Evolutionary conservation across 2,797 vertebrate species (phyloP), one percentile per base, ranked within the genome.

Genomic region (Eremophila alpestris): DNA sequence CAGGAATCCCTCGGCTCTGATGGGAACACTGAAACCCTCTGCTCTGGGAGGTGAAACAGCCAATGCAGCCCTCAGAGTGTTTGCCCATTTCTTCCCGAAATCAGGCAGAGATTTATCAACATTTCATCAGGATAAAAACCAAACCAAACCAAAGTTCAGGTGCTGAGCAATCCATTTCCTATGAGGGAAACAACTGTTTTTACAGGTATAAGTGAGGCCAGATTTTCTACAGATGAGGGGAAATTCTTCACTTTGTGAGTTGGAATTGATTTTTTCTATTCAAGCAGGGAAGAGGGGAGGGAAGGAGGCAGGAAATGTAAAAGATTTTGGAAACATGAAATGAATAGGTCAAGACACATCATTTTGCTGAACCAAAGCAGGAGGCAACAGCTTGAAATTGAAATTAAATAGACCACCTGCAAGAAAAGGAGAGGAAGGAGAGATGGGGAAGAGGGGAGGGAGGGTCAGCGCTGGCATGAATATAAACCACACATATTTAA

Each of bases 331-430:
- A 96, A 97, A 96, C 94, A 91, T 96, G 87, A 96, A 97, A 96
- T 96, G 90, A 92, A 95, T 86, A 86, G 92, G 65, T 94, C 91
- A 96, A 89, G 97, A 95, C 94, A 96, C 59, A 67, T 92, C 77
- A 95, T 94, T 94, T 92, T 95, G 83, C 93, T 91, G 91, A 96
- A 93, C 93, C 87, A 94, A 96, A 93, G 96, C 93, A 95, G 89
- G 93, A 96, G 90, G 95, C 90, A 90, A 92, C 83, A 89, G 78
- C 80, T 96, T 96, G 93, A 92, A 94, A 96, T 65, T 93, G 88
- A 94, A 97, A 97, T 96, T 95, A 96, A 97, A 95, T 52, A 94
- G 97, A 97, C 97, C 97, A 97, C 96, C 97, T 97, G 97, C 92
- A 96, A 96, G 96, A 96, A 97, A 96, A 34, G 62, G 91, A 91